Percentiles rank a stretch among this genome's conserved stretches.
Evolutionary conservation across 2,113 vertebrate genomes (phyloP).

Genomic region (Leptosomus discolor): DNA sequence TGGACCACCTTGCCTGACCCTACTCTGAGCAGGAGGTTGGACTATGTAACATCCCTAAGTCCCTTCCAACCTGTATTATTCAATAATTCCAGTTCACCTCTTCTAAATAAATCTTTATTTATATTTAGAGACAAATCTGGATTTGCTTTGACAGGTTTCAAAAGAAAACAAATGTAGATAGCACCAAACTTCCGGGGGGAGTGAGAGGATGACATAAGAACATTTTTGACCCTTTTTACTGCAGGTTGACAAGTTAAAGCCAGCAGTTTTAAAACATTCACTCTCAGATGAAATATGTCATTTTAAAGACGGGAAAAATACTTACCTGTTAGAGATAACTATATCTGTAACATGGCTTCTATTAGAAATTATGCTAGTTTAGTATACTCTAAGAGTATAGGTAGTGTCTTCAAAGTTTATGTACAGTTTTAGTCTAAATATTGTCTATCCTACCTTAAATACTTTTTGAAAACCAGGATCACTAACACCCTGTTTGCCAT

Average conservation of each 20-base stretch:
- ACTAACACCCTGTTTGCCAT: neutral
- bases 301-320: neutral
- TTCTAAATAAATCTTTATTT: neutral
- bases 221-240: neutral
- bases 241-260: neutral
- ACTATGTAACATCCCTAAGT: neutral
- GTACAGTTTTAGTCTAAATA: neutral
- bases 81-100: neutral
- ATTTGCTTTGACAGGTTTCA: neutral
- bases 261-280: neutral
- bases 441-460: neutral
- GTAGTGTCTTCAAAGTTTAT: neutral
- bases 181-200: neutral
- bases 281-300: neutral
- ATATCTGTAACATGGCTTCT: neutral
- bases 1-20: neutral
- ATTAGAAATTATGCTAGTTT: neutral
- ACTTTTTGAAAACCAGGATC: neutral
- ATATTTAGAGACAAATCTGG: neutral
- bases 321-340: neutral
- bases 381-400: neutral
- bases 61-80: neutral
- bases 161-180: neutral
- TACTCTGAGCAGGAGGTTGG: neutral
- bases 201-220: neutral